Conservation (phyloP, 2,888 invertebrate genomes). For the Drosophila niveifrons region DNA sequence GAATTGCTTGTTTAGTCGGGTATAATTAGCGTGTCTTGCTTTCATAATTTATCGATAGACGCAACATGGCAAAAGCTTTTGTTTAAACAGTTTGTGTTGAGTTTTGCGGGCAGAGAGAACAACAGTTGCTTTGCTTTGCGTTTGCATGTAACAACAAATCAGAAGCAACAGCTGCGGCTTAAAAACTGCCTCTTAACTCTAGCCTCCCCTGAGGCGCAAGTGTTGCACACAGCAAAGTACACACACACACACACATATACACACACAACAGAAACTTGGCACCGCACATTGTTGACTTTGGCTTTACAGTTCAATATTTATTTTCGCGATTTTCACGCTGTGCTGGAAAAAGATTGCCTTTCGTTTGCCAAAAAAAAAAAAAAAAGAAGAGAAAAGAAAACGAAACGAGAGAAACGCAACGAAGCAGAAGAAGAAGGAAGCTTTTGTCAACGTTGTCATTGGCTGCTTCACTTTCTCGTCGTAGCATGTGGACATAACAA, state of each 20-base stretch:
- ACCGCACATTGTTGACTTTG: slow-evolving; percentile 75
- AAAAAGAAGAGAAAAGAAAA: background rate
- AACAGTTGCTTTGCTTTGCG: slow-evolving; percentile 38
- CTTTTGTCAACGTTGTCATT: slow-evolving; percentile 45
- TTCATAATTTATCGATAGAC: slow-evolving; percentile 58
- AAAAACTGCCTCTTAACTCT: slow-evolving; percentile 49
- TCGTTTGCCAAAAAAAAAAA: slow-evolving; percentile 36
- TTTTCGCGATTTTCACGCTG: slow-evolving; percentile 82
- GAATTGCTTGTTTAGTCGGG: slow-evolving; percentile 26
- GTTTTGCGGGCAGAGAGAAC: slow-evolving; percentile 34
- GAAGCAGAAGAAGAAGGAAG: slow-evolving; percentile 12
- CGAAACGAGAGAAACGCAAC: background rate
- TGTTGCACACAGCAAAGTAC: slow-evolving; percentile 9
- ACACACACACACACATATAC: slow-evolving; percentile 6
- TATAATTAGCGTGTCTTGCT: slow-evolving; percentile 54
- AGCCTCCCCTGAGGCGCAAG: slow-evolving; percentile 11
- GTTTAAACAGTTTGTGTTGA: slow-evolving; percentile 36
- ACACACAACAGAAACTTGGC: slow-evolving; percentile 12
- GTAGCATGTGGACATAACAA: slow-evolving; percentile 74
- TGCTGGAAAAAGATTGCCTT: slow-evolving; percentile 66
- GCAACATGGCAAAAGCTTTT: slow-evolving; percentile 48
- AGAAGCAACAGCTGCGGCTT: slow-evolving; percentile 60
- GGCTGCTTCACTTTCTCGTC: slow-evolving; percentile 19
- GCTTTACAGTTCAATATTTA: slow-evolving; percentile 84
- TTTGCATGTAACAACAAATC: slow-evolving; percentile 24